Percentiles rank a stretch among this genome's conserved stretches.
phyloP scores from a whole-genome alignment of 2,888 invertebrate genomes.

The Acholoe squamosa region DNA sequence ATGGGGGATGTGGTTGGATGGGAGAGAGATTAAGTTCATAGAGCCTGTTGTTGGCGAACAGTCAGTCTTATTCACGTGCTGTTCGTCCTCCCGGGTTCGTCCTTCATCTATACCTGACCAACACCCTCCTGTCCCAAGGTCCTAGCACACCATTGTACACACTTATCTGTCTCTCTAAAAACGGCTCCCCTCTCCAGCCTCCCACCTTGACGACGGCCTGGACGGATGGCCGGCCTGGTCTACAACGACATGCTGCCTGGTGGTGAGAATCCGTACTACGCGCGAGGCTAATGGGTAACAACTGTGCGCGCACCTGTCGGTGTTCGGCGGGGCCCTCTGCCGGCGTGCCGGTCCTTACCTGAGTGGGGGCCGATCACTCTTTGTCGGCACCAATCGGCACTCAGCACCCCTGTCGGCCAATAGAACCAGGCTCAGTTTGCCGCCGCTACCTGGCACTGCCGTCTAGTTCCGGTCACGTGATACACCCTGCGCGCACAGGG shows the following conservation, averaged over 20 bases:
- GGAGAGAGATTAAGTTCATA: too few relatives aligned
- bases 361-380: background rate
- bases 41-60: too few relatives aligned
- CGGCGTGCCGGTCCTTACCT: background rate
- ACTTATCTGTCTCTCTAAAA: too few relatives aligned
- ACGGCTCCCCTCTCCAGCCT: background rate
- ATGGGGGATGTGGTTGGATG: too few relatives aligned
- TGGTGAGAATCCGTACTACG: slow-evolving; percentile 15
- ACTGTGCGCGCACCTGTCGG: slow-evolving; percentile 2
- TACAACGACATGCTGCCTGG: background rate
- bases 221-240: background rate
- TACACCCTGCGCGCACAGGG: background rate
- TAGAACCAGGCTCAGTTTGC: slow-evolving; percentile 2
- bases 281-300: slow-evolving; percentile 16
- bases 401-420: background rate
- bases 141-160: too few relatives aligned
- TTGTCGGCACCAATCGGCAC: slow-evolving; percentile 32
- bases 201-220: background rate
- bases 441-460: slow-evolving; percentile 40
- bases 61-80: too few relatives aligned
- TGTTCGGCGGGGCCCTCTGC: background rate
- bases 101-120: too few relatives aligned
- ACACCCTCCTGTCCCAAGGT: too few relatives aligned
- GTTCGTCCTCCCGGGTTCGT: too few relatives aligned
- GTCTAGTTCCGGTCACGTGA: slow-evolving; percentile 28